Conservation (phyloP, 2,797 vertebrate genomes). For the Alcedo quadribrachys region DNA sequence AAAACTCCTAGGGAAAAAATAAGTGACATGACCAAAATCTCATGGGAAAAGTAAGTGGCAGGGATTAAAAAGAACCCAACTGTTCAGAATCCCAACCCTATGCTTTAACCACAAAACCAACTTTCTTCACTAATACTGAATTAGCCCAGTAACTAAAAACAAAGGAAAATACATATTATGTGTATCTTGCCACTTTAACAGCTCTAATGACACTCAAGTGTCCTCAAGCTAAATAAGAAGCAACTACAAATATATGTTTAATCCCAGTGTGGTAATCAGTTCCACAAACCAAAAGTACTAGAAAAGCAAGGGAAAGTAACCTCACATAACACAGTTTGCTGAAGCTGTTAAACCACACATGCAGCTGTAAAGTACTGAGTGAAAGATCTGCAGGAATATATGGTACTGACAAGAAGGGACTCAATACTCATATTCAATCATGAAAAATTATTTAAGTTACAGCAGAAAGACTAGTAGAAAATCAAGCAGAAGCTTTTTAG, state of each 20-base stretch:
- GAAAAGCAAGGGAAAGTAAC: constrained; percentile 7
- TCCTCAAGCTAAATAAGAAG: background rate
- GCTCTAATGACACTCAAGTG: background rate
- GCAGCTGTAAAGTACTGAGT: background rate
- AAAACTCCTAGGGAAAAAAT: background rate
- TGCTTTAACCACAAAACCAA: constrained; percentile 26
- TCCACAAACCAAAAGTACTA: constrained; percentile 10
- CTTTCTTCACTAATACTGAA: background rate
- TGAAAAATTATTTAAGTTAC: background rate
- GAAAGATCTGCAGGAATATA: background rate
- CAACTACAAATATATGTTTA: background rate
- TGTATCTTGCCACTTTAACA: constrained; percentile 6
- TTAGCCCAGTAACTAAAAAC: background rate
- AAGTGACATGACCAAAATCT: constrained; percentile 19
- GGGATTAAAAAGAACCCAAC: constrained; percentile 8
- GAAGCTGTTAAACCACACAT: constrained; percentile 11
- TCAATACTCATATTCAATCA: background rate
- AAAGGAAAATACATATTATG: background rate
- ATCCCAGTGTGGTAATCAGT: constrained; percentile 17
- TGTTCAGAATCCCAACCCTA: background rate
- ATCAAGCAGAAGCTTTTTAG: background rate
- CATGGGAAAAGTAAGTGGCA: constrained; percentile 11
- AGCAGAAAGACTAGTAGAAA: background rate
- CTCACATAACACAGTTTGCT: background rate
- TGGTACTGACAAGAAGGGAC: background rate